Evolutionary conservation across 2,888 invertebrate species (phyloP).

Genomic region (Uloborus plumipes): DNA sequence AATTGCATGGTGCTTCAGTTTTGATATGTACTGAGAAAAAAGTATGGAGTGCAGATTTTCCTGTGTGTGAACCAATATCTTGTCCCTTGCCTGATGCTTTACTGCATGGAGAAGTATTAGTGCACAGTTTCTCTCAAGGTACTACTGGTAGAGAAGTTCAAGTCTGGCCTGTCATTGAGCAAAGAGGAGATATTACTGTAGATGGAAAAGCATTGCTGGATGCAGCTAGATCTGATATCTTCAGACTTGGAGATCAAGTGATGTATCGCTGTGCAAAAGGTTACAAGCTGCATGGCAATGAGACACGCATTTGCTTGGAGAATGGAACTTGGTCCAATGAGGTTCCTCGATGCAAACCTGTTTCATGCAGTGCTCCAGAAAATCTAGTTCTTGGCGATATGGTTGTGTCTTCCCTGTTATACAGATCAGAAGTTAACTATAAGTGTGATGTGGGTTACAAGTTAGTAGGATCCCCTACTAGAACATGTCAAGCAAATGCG

Average conservation of each 20-base stretch:
- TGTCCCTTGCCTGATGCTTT: slow-evolving; percentile 56
- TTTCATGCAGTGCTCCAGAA: slow-evolving; percentile 50
- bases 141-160: slow-evolving; percentile 47
- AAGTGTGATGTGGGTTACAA: slow-evolving; percentile 64
- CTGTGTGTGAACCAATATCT: slow-evolving; percentile 58
- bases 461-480: slow-evolving; percentile 43
- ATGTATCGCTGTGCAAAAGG: slow-evolving; percentile 68
- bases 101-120: slow-evolving; percentile 53
- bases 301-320: slow-evolving; percentile 66
- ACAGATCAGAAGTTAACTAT: slow-evolving; percentile 61
- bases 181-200: slow-evolving; percentile 60
- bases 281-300: slow-evolving; percentile 65
- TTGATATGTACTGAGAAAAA: slow-evolving; percentile 43
- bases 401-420: slow-evolving; percentile 26
- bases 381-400: slow-evolving; percentile 53
- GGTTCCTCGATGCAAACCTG: slow-evolving; percentile 66
- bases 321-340: slow-evolving; percentile 69
- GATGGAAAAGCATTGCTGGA: slow-evolving; percentile 62
- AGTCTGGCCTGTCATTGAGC: slow-evolving; percentile 26
- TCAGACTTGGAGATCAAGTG: slow-evolving; percentile 62
- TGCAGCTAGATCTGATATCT: slow-evolving; percentile 60
- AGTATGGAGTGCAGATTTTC: slow-evolving; percentile 44
- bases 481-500: slow-evolving; percentile 54
- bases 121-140: slow-evolving; percentile 54
- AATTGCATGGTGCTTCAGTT: slow-evolving; percentile 43